Evolutionary conservation across 2,888 invertebrate genomes (phyloP), one percentile per base, ranked within the genome.

Genomic region (Microchrysa polita): DNA sequence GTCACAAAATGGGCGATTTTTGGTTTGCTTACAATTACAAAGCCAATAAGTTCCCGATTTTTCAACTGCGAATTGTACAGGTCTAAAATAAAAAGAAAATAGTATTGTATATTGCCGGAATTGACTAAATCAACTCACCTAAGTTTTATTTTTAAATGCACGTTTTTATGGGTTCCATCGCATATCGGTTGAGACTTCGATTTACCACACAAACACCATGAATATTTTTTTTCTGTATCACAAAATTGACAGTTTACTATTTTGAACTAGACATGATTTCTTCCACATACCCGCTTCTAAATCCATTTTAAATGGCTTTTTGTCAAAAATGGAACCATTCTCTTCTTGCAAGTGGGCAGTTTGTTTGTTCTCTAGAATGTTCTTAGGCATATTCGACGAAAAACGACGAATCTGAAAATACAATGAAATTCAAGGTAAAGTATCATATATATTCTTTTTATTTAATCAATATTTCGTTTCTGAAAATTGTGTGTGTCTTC

Each of bases 1-100:
- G 86, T 99, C 99, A 86, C 98, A 99, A 83, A 97, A 98, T 0
- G 99, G 99, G 77, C 95, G 88, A 78, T 94, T 93, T 65, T 89
- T 89, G 0, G 97, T 96, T 82, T 97, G 97, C 84, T 99, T 99
- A 83, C 99, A 99, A 82, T 96, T 96, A 83, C 99, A 99, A n/a
- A 99, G 86, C 94, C 96, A 97, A 82, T 97, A 97, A 18, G 95
- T 94, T 79, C 94, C 95, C 0, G 92, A 92, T 86, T 96, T 92
- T 67, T 91, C 90, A 1, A 98, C 96, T 78, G 88, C 87, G 81
- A 98, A 97, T 75, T 88, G 86, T 4, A 97, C 86, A 0, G 98
- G 98, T 77, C 90, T 91, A 83, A 55, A 86, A 85, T 69, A 53
- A 73, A 85, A 60, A 63, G 2, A 18, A 12, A 73, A 42, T n/a